These are phyloP conservation scores for Hemithea aestivaria DNA, from an alignment of 2,888 invertebrate species.

Conservation along the genomic window DNA sequence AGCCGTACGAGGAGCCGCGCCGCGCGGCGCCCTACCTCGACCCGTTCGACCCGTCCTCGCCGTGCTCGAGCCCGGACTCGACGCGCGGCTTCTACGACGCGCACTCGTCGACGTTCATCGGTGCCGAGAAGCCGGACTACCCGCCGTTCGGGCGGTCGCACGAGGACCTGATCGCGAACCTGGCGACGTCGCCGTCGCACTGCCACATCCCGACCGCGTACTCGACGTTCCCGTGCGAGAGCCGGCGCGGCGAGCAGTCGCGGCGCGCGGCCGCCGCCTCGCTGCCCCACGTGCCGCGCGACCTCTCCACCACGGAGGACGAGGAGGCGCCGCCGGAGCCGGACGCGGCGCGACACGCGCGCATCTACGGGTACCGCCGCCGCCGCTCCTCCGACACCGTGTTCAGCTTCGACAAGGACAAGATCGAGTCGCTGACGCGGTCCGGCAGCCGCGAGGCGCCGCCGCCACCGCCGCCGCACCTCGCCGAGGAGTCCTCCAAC, in stretches of 20 bases:
- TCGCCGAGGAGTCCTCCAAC: slow-evolving; percentile 72
- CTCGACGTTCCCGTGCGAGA: slow-evolving; percentile 81
- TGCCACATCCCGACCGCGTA: slow-evolving; percentile 81
- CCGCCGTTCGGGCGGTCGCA: slow-evolving; percentile 78
- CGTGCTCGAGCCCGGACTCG: slow-evolving; percentile 84
- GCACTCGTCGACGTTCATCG: slow-evolving; percentile 61
- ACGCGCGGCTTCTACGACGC: slow-evolving; percentile 77
- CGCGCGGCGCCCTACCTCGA: slow-evolving; percentile 65
- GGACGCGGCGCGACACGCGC: slow-evolving; percentile 61
- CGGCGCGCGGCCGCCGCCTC: slow-evolving; percentile 81
- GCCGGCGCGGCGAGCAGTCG: slow-evolving; percentile 76
- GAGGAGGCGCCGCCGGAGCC: slow-evolving; percentile 69
- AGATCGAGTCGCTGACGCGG: slow-evolving; percentile 84
- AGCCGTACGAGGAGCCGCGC: slow-evolving; percentile 55
- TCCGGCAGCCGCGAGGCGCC: slow-evolving; percentile 35
- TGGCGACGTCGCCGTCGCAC: slow-evolving; percentile 62
- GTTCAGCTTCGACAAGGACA: slow-evolving; percentile 87
- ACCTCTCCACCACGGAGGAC: slow-evolving; percentile 55
- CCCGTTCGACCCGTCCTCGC: slow-evolving; percentile 72
- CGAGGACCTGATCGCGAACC: slow-evolving; percentile 79
- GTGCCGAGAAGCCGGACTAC: slow-evolving; percentile 67
- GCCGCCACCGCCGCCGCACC: slow-evolving; percentile 64
- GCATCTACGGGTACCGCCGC: slow-evolving; percentile 75
- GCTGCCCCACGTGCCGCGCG: slow-evolving; percentile 79
- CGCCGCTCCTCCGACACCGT: slow-evolving; percentile 86